Evolutionary conservation across 2,113 vertebrate species (phyloP), one percentile per base, ranked within the genome.

Genomic region (Ceuthmochares aereus): DNA sequence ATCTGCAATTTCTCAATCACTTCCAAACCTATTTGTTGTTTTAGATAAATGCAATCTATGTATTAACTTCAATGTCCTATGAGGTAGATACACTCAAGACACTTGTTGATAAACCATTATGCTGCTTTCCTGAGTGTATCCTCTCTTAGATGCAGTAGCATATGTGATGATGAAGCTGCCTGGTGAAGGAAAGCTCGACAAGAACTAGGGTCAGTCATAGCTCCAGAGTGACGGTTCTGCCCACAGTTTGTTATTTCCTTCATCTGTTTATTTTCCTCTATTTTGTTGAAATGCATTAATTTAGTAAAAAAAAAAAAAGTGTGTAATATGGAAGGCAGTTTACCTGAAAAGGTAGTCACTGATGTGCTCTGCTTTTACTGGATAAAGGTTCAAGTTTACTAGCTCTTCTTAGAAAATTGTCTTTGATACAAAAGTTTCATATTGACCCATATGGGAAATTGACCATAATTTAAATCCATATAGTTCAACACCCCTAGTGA

Each of bases 391-490:
- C 52, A 27, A 12, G 80, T 84, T 95, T 89, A 84, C 58, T 78
- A 82, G 56, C 60, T 95, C 26, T 59, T 83, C 60, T 70, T 84
- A 72, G 89, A 95, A 92, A 96, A 95, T 72, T 56, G 40, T 66
- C 23, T 82, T 89, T 79, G 84, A 60, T 80, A 74, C 45, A 87
- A 36, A 93, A 75, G 86, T 92, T 87, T 87, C 47, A 11, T 93
- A 64, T 81, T 85, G 34, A 55, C 86, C 36, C 69, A 76, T 73
- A 58, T 73, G 63, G 73, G n/a, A 91, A 87, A 83, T 87, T 89
- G 84, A 58, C 85, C 19, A 2, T 73, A 95, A 93, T 96, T 93
- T 96, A 69, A 94, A 97, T 95, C 83, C 42, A 64, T 77, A 66
- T 19, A 89, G 86, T 85, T 95, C 69, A 96, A 95, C 75, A 51